Evolutionary conservation across 2,113 vertebrate species (phyloP).

Genomic region (Balaenoptera acutorostrata): DNA sequence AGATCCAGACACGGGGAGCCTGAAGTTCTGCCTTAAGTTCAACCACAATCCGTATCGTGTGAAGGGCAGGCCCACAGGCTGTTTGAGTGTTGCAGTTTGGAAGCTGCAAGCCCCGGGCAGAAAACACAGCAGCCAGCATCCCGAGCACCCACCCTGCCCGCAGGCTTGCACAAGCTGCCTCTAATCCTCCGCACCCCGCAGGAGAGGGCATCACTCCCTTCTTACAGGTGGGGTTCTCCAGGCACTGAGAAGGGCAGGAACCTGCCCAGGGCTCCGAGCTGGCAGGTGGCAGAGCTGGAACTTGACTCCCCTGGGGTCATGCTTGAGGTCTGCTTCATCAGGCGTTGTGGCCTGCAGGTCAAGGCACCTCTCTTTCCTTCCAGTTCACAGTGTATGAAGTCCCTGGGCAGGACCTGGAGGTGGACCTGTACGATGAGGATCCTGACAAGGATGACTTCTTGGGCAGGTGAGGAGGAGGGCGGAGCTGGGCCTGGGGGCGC

Average conservation of each 20-base stretch:
- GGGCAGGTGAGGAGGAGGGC: slow-evolving; percentile 85
- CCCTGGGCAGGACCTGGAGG: slow-evolving; percentile 94
- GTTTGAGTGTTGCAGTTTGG: neutral
- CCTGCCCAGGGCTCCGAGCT: neutral
- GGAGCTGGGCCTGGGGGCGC: neutral
- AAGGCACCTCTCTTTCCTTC: neutral
- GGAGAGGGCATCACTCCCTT: neutral
- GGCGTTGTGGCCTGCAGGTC: neutral
- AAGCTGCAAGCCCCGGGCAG: rapidly evolving
- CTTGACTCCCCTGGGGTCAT: neutral
- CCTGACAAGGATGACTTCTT: slow-evolving; percentile 94
- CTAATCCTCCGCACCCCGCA: too few relatives aligned
- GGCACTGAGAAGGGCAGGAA: neutral
- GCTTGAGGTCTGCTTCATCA: neutral
- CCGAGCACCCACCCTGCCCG: neutral
- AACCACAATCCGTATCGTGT: neutral
- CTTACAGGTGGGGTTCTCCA: neutral
- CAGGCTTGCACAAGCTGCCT: neutral
- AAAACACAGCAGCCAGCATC: neutral
- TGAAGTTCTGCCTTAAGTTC: neutral
- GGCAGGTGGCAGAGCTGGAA: neutral
- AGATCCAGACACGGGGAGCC: neutral
- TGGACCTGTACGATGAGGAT: slow-evolving; percentile 94
- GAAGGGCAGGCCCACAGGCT: neutral
- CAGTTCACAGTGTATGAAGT: slow-evolving; percentile 94